phyloP scores from a whole-genome alignment of 2,888 invertebrate species.

The Hermodice carunculata region DNA sequence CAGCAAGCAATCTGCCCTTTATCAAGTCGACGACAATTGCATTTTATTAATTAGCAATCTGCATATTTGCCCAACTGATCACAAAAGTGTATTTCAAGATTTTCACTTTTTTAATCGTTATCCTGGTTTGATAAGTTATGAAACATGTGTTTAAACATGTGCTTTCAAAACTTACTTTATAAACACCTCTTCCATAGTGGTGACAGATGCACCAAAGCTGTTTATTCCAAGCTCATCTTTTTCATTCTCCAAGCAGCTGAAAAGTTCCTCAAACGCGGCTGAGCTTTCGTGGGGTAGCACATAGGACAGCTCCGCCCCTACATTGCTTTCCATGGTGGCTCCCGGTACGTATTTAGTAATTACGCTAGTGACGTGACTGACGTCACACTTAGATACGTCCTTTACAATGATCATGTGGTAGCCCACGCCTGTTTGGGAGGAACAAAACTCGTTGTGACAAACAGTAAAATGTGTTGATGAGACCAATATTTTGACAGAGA shows the following conservation, averaged over 20 bases:
- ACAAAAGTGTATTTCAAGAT: too few species aligned
- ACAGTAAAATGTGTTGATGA: too few species aligned
- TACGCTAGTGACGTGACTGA: conserved; percentile 74
- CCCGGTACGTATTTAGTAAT: conserved; percentile 77
- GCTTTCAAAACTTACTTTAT: conserved; percentile 57
- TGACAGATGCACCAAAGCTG: conserved; percentile 87
- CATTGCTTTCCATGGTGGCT: conserved; percentile 73
- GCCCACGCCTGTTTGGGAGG: conserved; percentile 77
- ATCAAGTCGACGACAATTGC: too few species aligned
- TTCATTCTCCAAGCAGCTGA: conserved; percentile 54
- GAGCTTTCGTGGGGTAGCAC: conserved; percentile 57
- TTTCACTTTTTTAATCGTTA: too few species aligned
- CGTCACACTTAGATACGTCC: conserved; percentile 70
- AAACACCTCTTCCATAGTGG: conserved; percentile 88
- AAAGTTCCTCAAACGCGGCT: conserved; percentile 51
- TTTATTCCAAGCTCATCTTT: conserved; percentile 75
- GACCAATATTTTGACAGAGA: too few species aligned
- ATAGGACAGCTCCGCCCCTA: conserved; percentile 57
- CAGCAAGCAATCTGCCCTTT: too few species aligned
- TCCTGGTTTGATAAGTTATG: too few species aligned
- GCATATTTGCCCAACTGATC: too few species aligned
- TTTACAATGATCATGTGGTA: conserved; percentile 82
- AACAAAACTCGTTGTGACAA: too few species aligned
- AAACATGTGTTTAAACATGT: too few species aligned
- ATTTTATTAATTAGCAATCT: too few species aligned